Base-by-base conservation (phyloP, 2,797 vertebrate genomes). In the Microchirus variegatus region DNA sequence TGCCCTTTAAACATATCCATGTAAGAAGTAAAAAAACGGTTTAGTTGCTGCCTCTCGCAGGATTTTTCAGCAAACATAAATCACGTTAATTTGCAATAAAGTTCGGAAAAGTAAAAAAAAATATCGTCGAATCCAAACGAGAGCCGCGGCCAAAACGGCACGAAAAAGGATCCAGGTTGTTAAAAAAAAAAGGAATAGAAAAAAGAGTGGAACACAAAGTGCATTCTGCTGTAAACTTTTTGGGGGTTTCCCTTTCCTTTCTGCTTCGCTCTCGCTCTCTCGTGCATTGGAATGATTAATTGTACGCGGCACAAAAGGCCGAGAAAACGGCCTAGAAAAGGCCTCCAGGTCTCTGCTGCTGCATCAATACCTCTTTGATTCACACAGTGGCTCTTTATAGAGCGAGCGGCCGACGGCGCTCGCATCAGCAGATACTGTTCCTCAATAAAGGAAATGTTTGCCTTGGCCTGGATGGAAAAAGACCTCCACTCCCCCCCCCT, bases 381-480 rank as follows among this genome's bases (percentile, higher is more conserved):
- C 79, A 83, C 73, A 85, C 83, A 85, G 76, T 67, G 79, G 73
- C 67, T 81, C 84, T 85, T 89, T 85, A 75, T 73, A 62, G 73
- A 64, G 41, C 59, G 59, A 75, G 63, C 42, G 53, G 61, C 63
- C 26, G 62, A 57, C 65, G 77, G 73, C 22, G 62, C 63, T 55
- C 60, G 56, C 77, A 87, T 79, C 82, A 82, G 76, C 79, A 85
- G 82, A 86, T 87, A 85, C 74, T 80, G 77, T 78, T 90, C 83
- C 82, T 86, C 79, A 88, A 82, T 84, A 80, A 84, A 89, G 81
- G 77, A 80, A 77, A 62, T 84, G 87, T 89, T 89, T 86, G 75
- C 57, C 57, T 86, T 90, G 89, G 89, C 87, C 76, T 65, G 17
- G 2, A n/a, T 71, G 72, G 58, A 81, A 78, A 75, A 81, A 78